A percentile compares a stretch with the other conserved stretches of the same genome.
Evolutionary conservation across 2,888 invertebrate genomes (phyloP).

Genomic region (Trachelus stipa): DNA sequence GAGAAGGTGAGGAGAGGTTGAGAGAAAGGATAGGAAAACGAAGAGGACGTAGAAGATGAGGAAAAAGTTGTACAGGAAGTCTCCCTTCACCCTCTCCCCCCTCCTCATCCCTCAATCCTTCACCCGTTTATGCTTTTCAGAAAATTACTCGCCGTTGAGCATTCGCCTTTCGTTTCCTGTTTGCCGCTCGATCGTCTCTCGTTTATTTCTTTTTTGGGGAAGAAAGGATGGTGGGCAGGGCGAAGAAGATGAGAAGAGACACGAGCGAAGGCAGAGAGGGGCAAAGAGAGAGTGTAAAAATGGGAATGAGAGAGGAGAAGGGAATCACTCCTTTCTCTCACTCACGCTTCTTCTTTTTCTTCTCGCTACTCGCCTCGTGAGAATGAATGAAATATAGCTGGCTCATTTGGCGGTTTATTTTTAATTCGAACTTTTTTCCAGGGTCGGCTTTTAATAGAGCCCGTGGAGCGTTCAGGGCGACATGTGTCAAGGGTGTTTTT

Average conservation of each 20-base stretch:
- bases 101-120: constrained; percentile 14
- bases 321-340: background rate
- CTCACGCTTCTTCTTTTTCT: background rate
- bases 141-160: background rate
- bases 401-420: constrained; percentile 35
- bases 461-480: constrained; percentile 27
- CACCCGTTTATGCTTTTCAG: background rate
- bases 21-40: background rate
- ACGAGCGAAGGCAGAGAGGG: background rate
- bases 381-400: constrained; percentile 16
- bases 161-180: constrained; percentile 5
- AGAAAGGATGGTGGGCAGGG: background rate
- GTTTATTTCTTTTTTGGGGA: background rate
- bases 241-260: background rate
- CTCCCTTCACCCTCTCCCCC: constrained; percentile 16
- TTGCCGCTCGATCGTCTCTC: background rate
- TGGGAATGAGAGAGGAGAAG: background rate
- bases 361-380: background rate
- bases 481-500: constrained; percentile 9
- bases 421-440: constrained; percentile 30
- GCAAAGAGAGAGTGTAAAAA: background rate
- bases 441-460: constrained; percentile 30
- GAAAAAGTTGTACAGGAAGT: constrained; percentile 10
- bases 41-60: background rate
- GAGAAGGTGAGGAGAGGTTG: background rate